These are phyloP conservation scores for Esperia sulphurella DNA, from an alignment of 2,888 invertebrate species.

Conservation along the genomic window DNA sequence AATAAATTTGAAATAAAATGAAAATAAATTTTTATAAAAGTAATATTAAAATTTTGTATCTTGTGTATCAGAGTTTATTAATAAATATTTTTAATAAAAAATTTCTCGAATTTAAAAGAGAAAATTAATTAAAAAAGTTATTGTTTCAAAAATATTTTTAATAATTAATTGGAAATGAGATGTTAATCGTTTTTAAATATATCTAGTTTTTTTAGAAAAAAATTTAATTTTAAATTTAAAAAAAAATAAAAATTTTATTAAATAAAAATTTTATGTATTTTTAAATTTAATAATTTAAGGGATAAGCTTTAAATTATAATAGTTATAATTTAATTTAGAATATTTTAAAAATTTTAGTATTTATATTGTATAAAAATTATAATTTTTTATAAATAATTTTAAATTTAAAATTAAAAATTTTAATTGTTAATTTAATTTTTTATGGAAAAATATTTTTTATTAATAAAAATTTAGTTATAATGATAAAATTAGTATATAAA, in stretches of 20 bases:
- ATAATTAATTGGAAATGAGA: no score
- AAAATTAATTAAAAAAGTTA: slow-evolving; percentile 78
- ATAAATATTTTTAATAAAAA: slow-evolving; percentile 54
- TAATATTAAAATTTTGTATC: slow-evolving; percentile 82
- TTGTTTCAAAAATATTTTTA: slow-evolving; percentile 71
- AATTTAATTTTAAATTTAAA: slow-evolving; percentile 74
- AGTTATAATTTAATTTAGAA: slow-evolving; percentile 59
- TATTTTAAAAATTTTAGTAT: slow-evolving; percentile 69
- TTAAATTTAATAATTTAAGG: slow-evolving; percentile 73
- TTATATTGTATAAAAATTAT: slow-evolving; percentile 78
- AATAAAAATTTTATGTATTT: slow-evolving; percentile 40
- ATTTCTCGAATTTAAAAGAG: slow-evolving; percentile 82
- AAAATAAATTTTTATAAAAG: slow-evolving; percentile 68
- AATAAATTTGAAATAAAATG: slow-evolving; percentile 74
- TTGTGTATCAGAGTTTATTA: slow-evolving; percentile 86
- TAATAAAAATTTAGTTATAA: slow-evolving; percentile 63
- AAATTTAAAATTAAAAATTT: slow-evolving; percentile 39
- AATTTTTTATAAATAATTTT: slow-evolving; percentile 70
- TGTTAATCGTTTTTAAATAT: slow-evolving; percentile 80
- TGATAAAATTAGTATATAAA: slow-evolving; percentile 81
- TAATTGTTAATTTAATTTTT: slow-evolving; percentile 60
- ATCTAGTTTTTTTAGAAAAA: slow-evolving; percentile 84
- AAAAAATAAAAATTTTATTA: slow-evolving; percentile 34
- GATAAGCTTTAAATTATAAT: slow-evolving; percentile 80
- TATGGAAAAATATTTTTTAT: slow-evolving; percentile 64